Base-by-base conservation (phyloP, 2,113 vertebrate species). In the Hymenochirus boettgeri region DNA sequence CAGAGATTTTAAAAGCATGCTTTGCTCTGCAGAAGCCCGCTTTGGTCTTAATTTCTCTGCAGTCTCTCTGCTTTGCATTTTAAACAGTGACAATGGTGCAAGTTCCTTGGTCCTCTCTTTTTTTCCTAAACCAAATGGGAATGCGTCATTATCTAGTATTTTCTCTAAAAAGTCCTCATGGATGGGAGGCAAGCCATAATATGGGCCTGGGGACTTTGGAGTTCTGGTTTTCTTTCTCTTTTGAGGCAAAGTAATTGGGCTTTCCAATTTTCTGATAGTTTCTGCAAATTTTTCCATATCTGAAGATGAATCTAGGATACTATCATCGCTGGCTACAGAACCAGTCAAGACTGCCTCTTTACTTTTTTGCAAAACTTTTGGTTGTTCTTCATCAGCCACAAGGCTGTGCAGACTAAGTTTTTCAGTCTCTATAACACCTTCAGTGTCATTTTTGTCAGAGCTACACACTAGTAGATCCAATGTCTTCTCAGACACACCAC, bases 111-210 rank as follows among this genome's bases (percentile, higher is more conserved):
- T 50, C 56, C 61, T 77, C 4, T 76, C 78, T 45, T 80, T 89
- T 74, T 89, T 93, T 59, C 90, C 85, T 57, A 95, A 79, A 5
- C 96, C 96, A 52, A 96, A 85, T 33, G 88, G 87, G 63, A 99
- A 99, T 17, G 90, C 24, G 0, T 76, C 86, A 26, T 91, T 89
- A 75, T 99, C 92, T 58, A 97, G 90, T 1, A 89, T 82, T 75
- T 86, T 96, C 77, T 98, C 95, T 45, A 92, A 84, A 53, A 71
- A 80, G 76, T 95, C 92, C 77, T 97, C 95, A 7, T 86, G 93
- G 58, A 97, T 99, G 2, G 93, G 87, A 1, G 95, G 93, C 89
- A 98, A 80, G 46, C 79, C 87, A 5, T 91, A 95, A 23, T 84
- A 86, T 12, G 90, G 90, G 5, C 85, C 65, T 1, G 83, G 81